A percentile compares a stretch with the other conserved stretches of the same genome.
phyloP scores from a whole-genome alignment of 2,888 invertebrate species.

The Neelides folsomi region DNA sequence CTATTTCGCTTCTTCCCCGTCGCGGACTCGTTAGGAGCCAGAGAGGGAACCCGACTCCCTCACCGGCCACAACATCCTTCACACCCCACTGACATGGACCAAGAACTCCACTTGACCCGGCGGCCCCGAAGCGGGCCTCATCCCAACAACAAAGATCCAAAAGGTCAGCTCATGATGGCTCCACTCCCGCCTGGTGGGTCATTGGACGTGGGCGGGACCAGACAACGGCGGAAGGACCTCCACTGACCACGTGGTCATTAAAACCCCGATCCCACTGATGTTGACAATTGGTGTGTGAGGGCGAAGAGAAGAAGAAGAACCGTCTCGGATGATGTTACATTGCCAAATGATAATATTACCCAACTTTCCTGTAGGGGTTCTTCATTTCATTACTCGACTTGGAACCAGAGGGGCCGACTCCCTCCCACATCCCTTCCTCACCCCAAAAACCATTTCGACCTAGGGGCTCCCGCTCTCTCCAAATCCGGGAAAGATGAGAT shows the following conservation, averaged over 20 bases:
- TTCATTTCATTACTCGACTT: conserved; percentile 15
- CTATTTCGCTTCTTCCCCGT: conserved; percentile 34
- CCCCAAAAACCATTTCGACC: conserved; percentile 1
- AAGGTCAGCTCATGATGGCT: not conserved
- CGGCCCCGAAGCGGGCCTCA: not conserved
- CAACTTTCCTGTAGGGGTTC: conserved; percentile 28
- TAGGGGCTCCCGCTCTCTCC: no score
- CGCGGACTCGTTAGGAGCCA: conserved; percentile 19
- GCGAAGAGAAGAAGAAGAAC: conserved; percentile 8
- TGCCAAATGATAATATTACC: conserved; percentile 30
- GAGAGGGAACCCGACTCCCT: not conserved
- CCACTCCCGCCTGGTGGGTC: not conserved
- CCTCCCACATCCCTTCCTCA: conserved; percentile 14
- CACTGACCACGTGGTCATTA: conserved; percentile 32
- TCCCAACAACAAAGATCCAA: no score
- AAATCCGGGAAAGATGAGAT: no score
- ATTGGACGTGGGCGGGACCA: no score
- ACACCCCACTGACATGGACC: not conserved
- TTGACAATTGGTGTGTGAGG: conserved; percentile 3
- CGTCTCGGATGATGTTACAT: conserved; percentile 26
- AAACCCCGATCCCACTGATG: conserved; percentile 17
- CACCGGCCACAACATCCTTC: not conserved
- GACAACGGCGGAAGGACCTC: conserved; percentile 7
- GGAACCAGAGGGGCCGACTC: not conserved
- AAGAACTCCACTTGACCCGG: not conserved